Percentiles rank a stretch among this genome's conserved stretches.
These are phyloP conservation scores for Deroplatys truncata DNA, from an alignment of 2,888 invertebrate species.

Conservation along the genomic window DNA sequence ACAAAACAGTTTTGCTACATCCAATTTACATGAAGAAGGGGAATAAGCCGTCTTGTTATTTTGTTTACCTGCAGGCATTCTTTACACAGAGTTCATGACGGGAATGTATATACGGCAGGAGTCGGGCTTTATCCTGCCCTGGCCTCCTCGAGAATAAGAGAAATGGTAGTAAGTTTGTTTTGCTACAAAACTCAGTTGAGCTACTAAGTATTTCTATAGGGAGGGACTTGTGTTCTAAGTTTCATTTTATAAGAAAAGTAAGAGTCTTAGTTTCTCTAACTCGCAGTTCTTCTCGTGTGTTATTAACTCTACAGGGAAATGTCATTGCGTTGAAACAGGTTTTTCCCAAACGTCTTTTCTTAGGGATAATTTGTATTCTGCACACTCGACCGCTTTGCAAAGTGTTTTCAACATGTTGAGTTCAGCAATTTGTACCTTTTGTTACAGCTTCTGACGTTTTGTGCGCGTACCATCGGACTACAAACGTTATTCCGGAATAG, in stretches of 20 bases:
- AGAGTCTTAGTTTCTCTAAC: background rate
- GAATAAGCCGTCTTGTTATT: background rate
- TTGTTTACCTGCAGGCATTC: background rate
- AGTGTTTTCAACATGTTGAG: too few species aligned
- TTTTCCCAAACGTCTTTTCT: background rate
- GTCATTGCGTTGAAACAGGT: background rate
- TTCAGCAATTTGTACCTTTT: too few species aligned
- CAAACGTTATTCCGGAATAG: too few species aligned
- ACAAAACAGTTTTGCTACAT: background rate
- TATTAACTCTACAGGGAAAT: background rate
- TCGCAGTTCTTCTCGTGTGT: background rate
- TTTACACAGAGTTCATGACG: background rate
- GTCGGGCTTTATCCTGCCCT: background rate
- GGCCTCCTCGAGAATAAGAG: background rate
- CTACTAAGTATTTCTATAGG: background rate
- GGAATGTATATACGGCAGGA: background rate
- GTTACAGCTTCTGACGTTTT: too few species aligned
- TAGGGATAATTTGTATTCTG: too few species aligned
- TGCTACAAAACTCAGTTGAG: background rate
- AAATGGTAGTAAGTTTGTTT: background rate
- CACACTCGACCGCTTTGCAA: too few species aligned
- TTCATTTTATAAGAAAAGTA: background rate
- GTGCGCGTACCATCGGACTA: too few species aligned
- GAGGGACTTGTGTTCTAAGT: background rate
- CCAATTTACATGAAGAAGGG: background rate